Percentiles rank a stretch among this genome's conserved stretches.
phyloP scores from a whole-genome alignment of 2,113 vertebrate species.

The Erpornis zantholeuca region DNA sequence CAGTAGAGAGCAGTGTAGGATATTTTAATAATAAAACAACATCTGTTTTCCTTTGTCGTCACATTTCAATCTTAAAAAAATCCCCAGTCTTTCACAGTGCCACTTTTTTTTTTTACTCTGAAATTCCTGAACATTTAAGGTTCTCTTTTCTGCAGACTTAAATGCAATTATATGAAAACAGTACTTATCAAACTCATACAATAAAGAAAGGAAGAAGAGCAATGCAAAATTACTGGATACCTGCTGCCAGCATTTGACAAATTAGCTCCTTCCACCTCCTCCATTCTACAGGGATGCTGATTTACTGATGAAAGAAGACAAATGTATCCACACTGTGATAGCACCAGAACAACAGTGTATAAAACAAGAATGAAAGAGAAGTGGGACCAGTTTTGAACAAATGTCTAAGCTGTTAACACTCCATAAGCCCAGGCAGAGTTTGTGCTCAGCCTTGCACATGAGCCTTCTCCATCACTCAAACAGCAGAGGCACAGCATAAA shows the following conservation, averaged over 20 bases:
- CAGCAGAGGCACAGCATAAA: not conserved
- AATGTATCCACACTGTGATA: not conserved
- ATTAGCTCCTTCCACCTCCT: not conserved
- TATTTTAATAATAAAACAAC: not conserved
- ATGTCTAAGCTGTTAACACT: not conserved
- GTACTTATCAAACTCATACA: not conserved
- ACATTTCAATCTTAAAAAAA: not conserved
- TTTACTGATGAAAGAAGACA: not conserved
- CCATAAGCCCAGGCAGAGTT: not conserved
- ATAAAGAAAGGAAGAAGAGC: not conserved
- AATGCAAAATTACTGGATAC: not conserved
- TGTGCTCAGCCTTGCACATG: not conserved
- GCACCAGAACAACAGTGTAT: not conserved
- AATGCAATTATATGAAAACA: not conserved
- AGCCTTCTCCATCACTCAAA: not conserved
- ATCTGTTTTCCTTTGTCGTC: not conserved
- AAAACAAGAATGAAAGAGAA: not conserved
- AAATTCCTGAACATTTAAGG: not conserved
- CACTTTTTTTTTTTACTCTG: not conserved
- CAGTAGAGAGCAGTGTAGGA: conserved; percentile 78
- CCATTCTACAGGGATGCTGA: not conserved
- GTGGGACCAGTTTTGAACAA: not conserved
- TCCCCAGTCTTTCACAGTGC: accelerated
- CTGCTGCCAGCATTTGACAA: not conserved
- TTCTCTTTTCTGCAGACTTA: not conserved